These are phyloP conservation scores for Rissa tridactyla DNA, from an alignment of 2,113 vertebrate species.

Conservation along the genomic window DNA sequence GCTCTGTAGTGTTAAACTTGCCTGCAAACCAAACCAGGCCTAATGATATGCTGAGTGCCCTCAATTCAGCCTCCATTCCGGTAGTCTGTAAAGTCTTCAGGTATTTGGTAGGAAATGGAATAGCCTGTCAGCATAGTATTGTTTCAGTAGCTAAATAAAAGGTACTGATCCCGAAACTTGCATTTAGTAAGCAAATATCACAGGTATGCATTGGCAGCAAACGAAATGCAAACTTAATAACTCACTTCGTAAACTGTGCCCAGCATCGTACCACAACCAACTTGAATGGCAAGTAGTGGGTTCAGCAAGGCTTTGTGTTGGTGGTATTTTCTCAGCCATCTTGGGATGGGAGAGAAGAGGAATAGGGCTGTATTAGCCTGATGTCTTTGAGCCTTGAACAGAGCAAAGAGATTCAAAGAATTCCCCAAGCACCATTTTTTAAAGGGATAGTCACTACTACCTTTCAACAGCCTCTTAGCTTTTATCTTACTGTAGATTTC, in stretches of 20 bases:
- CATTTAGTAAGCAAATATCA: neutral
- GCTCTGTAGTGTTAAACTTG: neutral
- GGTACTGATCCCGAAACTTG: neutral
- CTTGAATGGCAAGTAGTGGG: neutral
- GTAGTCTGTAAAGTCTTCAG: neutral
- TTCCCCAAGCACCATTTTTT: neutral
- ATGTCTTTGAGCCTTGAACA: neutral
- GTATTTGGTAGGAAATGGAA: neutral
- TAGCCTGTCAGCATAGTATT: neutral
- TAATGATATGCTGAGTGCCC: neutral
- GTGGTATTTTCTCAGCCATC: neutral
- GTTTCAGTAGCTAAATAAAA: neutral
- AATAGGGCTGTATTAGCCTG: neutral
- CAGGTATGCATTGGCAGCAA: neutral
- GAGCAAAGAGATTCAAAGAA: neutral
- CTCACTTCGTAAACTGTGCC: neutral
- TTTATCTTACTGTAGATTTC: neutral
- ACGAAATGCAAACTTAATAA: neutral
- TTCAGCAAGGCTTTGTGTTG: neutral
- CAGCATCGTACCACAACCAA: neutral
- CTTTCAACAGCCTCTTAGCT: neutral
- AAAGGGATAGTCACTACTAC: neutral
- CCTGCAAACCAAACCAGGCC: neutral
- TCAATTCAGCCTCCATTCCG: neutral
- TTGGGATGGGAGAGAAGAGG: neutral